Evolutionary conservation across 2,797 vertebrate genomes (phyloP).

Genomic region (Anguilla pacifica): DNA sequence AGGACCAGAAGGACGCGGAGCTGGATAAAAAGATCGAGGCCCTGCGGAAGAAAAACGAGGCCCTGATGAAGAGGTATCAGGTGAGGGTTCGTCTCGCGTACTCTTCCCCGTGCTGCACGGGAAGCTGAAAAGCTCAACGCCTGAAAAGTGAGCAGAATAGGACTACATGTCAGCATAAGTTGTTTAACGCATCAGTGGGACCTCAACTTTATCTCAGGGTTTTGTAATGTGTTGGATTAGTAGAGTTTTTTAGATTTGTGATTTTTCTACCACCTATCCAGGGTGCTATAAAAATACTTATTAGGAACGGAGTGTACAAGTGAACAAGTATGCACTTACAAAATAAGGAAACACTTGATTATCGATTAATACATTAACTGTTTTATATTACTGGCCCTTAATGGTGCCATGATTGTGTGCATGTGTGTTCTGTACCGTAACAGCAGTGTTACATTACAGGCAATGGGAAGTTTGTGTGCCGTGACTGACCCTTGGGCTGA

Average conservation of each 20-base stretch:
- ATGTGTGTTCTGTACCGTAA: not conserved
- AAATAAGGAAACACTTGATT: not conserved
- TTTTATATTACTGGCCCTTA: not conserved
- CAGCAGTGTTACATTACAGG: not conserved
- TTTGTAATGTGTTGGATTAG: no score
- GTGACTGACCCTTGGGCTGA: not conserved
- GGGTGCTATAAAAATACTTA: no score
- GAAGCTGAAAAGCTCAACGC: not conserved
- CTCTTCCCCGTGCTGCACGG: not conserved
- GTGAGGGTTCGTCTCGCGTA: constrained; percentile 60
- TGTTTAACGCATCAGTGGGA: not conserved
- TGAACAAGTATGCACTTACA: not conserved
- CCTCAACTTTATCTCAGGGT: no score
- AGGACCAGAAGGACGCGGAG: constrained; percentile 87
- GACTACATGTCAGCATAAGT: not conserved
- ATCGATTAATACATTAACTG: not conserved
- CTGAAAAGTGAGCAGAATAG: not conserved
- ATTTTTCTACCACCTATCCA: no score
- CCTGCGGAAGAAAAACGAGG: constrained; percentile 92
- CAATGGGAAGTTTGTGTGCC: not conserved
- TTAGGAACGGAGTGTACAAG: no score
- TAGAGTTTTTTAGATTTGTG: no score
- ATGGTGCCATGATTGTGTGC: not conserved
- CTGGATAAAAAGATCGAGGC: constrained; percentile 93
- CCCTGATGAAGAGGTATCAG: constrained; percentile 90